Base-by-base conservation (phyloP, 2,888 invertebrate genomes). In the Dryomyza anilis region DNA sequence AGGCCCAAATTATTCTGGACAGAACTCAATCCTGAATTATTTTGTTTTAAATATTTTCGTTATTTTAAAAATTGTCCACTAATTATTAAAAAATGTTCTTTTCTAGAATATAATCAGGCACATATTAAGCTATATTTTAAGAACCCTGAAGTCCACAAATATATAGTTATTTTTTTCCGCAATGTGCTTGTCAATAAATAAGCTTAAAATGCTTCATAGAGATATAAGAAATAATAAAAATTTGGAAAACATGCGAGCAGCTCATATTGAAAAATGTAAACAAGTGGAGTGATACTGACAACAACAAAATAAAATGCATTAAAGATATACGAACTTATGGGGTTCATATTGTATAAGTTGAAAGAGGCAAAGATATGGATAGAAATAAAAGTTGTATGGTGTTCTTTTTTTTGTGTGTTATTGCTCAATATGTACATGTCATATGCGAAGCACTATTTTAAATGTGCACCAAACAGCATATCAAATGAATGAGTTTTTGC, bases 121-220 rank as follows among this genome's bases (percentile, higher is more conserved):
- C n/a, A n/a, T n/a, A n/a, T n/a, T n/a, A n/a, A n/a, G n/a, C n/a
- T n/a, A n/a, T n/a, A n/a, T n/a, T n/a, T n/a, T n/a, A n/a, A n/a
- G 23, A 3, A 25, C 14, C 27, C 14, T 52, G 6, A n/a, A n/a
- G 46, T 19, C 10, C 3, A 2, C 27, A 14, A 10, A 3, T 14
- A 14, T 27, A 10, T n/a, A 23, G n/a, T 27, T 27, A 27, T 27
- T 23, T 25, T 52, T 52, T 27, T 43, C 14, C 1, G 12, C 7
- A 8, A 12, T 55, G 33, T 33, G 33, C 33, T 30, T n/a, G 16
- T 55, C 55, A 55, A 55, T 55, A 33, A 55, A 55, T 36, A 19
- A 23, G 36, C 36, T 36, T 16, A 55, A 36, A 55, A 21, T 55
- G 16, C n/a, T n/a, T n/a, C n/a, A n/a, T n/a, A n/a, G n/a, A n/a